phyloP scores from a whole-genome alignment of 2,113 vertebrate genomes.

The Microtus montanus region DNA sequence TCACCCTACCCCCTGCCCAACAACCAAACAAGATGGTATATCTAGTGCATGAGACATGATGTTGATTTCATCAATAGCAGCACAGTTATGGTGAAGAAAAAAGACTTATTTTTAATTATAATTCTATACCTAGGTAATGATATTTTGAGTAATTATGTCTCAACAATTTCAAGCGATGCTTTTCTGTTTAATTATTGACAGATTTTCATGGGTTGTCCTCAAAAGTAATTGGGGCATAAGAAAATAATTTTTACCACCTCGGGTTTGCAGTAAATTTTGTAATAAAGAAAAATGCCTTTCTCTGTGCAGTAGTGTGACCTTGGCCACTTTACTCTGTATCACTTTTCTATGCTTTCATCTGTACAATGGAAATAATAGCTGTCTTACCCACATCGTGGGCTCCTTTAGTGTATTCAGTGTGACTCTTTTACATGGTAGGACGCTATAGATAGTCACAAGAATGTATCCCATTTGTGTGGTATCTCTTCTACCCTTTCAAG shows the following conservation, averaged over 20 bases:
- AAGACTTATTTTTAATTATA: conserved; percentile 51
- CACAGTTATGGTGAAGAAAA: background rate
- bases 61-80: conserved; percentile 34
- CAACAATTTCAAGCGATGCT: conserved; percentile 11
- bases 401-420: conserved; percentile 33
- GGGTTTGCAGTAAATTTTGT: conserved; percentile 2
- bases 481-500: conserved; percentile 26
- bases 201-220: conserved; percentile 27
- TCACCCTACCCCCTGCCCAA: background rate
- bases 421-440: conserved; percentile 52
- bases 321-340: background rate
- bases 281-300: background rate
- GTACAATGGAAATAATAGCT: conserved; percentile 25
- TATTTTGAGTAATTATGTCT: conserved; percentile 25
- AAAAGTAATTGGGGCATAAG: conserved; percentile 15
- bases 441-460: conserved; percentile 36
- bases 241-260: background rate
- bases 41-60: background rate
- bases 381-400: background rate
- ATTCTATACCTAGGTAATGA: conserved; percentile 50
- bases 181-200: conserved; percentile 49
- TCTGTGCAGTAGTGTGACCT: background rate
- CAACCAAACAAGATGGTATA: background rate
- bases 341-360: conserved; percentile 33
- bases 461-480: background rate